A percentile compares a stretch with the other conserved stretches of the same genome.
Evolutionary conservation across 92 coral and sea anemone genomes (phyloP).

Genomic region (Zoanthus sociatus): DNA sequence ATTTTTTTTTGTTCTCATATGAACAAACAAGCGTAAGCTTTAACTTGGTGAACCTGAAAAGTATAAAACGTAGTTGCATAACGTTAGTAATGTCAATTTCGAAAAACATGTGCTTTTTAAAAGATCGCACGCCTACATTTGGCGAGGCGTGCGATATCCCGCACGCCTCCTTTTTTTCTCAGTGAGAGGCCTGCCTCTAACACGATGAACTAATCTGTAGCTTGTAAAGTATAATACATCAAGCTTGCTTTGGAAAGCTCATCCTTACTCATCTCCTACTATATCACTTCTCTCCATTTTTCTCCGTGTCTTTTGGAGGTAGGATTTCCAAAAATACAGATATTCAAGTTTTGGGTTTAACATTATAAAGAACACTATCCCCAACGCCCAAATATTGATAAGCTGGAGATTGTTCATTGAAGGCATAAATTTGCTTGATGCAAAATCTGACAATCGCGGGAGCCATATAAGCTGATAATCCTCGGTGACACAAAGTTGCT

Average conservation of each 20-base stretch:
- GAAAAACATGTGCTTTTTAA: too few relatives aligned
- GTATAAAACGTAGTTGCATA: too few relatives aligned
- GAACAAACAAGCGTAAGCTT: too few relatives aligned
- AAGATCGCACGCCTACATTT: too few relatives aligned
- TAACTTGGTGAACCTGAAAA: too few relatives aligned
- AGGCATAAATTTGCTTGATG: constrained; percentile 8
- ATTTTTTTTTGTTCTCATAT: too few relatives aligned
- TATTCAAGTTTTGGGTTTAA: constrained; percentile 7
- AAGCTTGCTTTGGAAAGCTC: neutral
- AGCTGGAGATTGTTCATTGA: neutral
- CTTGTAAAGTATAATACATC: constrained; percentile 18
- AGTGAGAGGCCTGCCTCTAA: neutral
- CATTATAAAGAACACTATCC: constrained; percentile 32
- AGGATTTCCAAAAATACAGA: constrained; percentile 5
- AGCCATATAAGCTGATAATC: constrained; percentile 16
- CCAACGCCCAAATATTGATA: constrained; percentile 38
- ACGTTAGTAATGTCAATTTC: too few relatives aligned
- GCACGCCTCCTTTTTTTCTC: too few relatives aligned
- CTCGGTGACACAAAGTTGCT: neutral
- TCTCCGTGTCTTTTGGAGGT: neutral
- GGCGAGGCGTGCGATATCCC: too few relatives aligned
- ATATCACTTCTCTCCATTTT: neutral
- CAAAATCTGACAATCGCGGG: neutral
- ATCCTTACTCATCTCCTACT: neutral
- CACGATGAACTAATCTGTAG: constrained; percentile 23